Evolutionary conservation across 2,888 invertebrate genomes (phyloP).

Genomic region (Gastrophysa polygoni): DNA sequence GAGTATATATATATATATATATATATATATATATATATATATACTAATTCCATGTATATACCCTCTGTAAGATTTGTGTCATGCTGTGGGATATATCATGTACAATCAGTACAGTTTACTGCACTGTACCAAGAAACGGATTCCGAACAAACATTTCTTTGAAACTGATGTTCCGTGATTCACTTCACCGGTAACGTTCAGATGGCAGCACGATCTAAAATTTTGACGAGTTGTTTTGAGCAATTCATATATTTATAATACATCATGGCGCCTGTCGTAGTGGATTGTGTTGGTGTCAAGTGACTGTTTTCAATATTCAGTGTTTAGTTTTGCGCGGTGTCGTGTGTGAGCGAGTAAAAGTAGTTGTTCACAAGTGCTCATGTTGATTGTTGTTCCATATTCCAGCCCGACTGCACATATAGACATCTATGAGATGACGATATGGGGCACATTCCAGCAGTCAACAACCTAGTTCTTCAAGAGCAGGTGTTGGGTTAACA

Average conservation of each 20-base stretch:
- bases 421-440: slow-evolving; percentile 37
- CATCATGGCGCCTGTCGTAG: slow-evolving; percentile 57
- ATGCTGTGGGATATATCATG: too few species aligned
- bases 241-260: slow-evolving; percentile 49
- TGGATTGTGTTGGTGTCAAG: slow-evolving; percentile 62
- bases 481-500: slow-evolving; percentile 58
- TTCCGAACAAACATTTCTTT: too few species aligned
- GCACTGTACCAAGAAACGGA: too few species aligned
- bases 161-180: not conserved
- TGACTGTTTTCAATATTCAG: slow-evolving; percentile 64
- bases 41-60: too few species aligned
- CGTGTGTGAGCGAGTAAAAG: slow-evolving; percentile 52
- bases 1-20: too few species aligned
- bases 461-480: slow-evolving; percentile 47
- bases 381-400: slow-evolving; percentile 38
- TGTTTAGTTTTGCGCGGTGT: slow-evolving; percentile 61
- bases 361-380: slow-evolving; percentile 36
- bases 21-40: too few species aligned
- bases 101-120: too few species aligned
- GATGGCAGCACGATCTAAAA: slow-evolving; percentile 7
- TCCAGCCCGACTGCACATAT: slow-evolving; percentile 32
- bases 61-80: too few species aligned
- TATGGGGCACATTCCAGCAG: slow-evolving; percentile 36
- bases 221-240: slow-evolving; percentile 37
- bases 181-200: slow-evolving; percentile 17